Base-by-base conservation (phyloP, 2,888 invertebrate genomes). In the Tetrapedia diversipes region DNA sequence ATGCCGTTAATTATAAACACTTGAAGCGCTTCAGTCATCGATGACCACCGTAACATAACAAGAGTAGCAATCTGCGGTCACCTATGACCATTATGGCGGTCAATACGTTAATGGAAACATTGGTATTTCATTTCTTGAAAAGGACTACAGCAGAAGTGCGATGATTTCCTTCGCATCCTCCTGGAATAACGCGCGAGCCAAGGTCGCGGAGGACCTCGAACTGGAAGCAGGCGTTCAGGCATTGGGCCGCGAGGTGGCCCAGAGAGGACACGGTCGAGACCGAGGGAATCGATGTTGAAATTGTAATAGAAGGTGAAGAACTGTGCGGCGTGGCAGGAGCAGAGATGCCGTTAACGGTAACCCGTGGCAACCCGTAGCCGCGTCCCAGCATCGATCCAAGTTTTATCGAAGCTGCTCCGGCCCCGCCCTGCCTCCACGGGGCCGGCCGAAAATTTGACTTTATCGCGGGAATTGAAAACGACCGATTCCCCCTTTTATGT, bases 351-450 rank as follows among this genome's bases (percentile, higher is more conserved):
- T 91, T 91, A 91, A 91, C 90, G 89, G 91, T 91, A 90, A 90
- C 91, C 91, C 90, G 81, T 91, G 83, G 91, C 91, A 91, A 91
- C 91, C 83, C 82, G 78, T 61, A n/a, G 79, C 88, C 84, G 90
- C 89, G 89, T 90, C 89, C 90, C 90, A 89, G 91, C 91, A 91
- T 92, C 91, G 91, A 91, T 92, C 91, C 90, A 89, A 89, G 89
- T 89, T 91, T 91, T 90, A 90, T 91, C 90, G 89, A 91, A 90
- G 78, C 80, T n/a, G 78, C 82, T 86, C 79, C 88, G 87, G 90
- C 91, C 90, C 91, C 91, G 90, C 91, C 91, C 91, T 88, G 83
- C 83, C 77, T 72, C 74, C 63, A 59, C 75, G 66, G 69, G 69
- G 41, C 64, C 54, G 56, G 24, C 64, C 83, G 81, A 84, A 83